Evolutionary conservation across 2,797 vertebrate species (phyloP), one percentile per base, ranked within the genome.

Genomic region (Myotis planiceps): DNA sequence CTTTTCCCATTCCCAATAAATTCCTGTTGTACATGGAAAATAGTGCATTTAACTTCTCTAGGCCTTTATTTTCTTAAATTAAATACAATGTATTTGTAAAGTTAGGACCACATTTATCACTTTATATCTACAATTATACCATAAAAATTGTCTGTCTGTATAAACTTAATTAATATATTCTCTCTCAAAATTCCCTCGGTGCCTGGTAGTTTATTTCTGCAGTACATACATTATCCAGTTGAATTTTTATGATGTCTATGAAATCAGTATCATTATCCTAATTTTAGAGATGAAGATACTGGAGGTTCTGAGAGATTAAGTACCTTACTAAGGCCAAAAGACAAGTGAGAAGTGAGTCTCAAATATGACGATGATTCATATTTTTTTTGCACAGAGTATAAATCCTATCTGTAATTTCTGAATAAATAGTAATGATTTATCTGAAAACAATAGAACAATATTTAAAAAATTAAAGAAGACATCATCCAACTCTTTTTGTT

Each of bases 241-340:
- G 32, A 68, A 84, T 68, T 76, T 93, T 82, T 81, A 86, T 63
- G 69, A 63, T 72, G 10, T 12, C n/a, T 84, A 2, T 79, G 16
- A 71, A 34, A 32, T 39, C 72, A 76, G 21, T 68, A 78, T 89
- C 58, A 82, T 82, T 86, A 93, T 80, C 15, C 7, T 86, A 2
- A 92, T 68, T 78, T 71, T 53, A 32, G 1, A 92, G 32, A 66
- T 72, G 21, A 92, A 51, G 66, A 68, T 72, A 66, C 45, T 42
- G n/a, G 42, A 63, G 27, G 21, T 19, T 89, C 23, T 32, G 25
- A 85, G 19, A 92, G 25, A 37, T 80, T 93, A 60, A 80, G 16
- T 55, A 49, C 63, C 29, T 90, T 93, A 39, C 34, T 92, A 78
- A 84, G 7, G 60, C 93, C 58, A 89, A 85, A 86, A 9, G 34